phyloP scores from a whole-genome alignment of 2,888 invertebrate species.

The Drosophila antonietae region DNA sequence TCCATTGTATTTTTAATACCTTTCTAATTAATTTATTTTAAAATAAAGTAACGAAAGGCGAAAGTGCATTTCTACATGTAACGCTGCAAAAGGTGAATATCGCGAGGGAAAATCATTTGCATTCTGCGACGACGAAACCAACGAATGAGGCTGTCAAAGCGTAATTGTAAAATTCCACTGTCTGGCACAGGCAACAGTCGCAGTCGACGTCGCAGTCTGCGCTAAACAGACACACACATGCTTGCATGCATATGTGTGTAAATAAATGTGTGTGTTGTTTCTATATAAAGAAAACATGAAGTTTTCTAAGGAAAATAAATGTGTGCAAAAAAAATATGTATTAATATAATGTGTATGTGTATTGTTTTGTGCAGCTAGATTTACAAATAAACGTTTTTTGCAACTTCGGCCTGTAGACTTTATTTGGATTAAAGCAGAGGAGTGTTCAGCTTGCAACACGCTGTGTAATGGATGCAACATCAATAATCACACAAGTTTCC shows the following conservation, averaged over 20 bases:
- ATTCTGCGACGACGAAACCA: slow-evolving; percentile 68
- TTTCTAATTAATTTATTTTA: slow-evolving; percentile 53
- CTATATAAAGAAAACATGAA: slow-evolving; percentile 64
- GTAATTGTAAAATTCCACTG: slow-evolving; percentile 82
- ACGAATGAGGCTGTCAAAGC: slow-evolving; percentile 81
- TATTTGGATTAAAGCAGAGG: slow-evolving; percentile 24
- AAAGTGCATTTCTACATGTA: slow-evolving; percentile 71
- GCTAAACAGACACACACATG: slow-evolving; percentile 35
- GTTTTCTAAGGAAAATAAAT: slow-evolving; percentile 66
- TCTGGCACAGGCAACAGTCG: slow-evolving; percentile 71
- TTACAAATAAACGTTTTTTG: slow-evolving; percentile 35
- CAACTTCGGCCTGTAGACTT: slow-evolving; percentile 35
- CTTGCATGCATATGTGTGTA: slow-evolving; percentile 14
- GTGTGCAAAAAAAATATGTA: slow-evolving; percentile 49
- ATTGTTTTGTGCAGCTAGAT: slow-evolving; percentile 58
- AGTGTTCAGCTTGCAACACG: slow-evolving; percentile 54
- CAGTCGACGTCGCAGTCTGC: slow-evolving; percentile 58
- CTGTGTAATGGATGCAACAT: slow-evolving; percentile 96
- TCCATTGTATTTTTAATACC: slow-evolving; percentile 50
- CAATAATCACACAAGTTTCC: slow-evolving; percentile 99
- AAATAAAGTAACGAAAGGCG: slow-evolving; percentile 61
- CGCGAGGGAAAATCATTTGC: slow-evolving; percentile 73
- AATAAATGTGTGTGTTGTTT: slow-evolving; percentile 27
- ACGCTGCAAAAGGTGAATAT: slow-evolving; percentile 67
- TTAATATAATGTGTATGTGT: slow-evolving; percentile 57